Evolutionary conservation across 1,140 invertebrate genomes (phyloP).

Genomic region (Zaprionus nigranus): DNA sequence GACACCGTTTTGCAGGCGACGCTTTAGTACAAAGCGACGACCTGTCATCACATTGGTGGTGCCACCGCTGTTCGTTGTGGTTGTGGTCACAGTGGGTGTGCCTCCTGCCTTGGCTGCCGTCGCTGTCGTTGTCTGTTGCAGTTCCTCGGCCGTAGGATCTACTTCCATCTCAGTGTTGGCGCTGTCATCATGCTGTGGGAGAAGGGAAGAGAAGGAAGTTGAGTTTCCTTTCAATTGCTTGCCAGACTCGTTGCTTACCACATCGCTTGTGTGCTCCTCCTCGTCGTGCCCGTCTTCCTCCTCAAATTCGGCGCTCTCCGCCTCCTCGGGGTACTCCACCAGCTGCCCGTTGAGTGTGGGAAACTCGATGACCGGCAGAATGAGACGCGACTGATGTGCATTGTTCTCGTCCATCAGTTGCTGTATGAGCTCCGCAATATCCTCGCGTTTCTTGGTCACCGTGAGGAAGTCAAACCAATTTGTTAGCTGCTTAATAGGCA

Average conservation of each 20-base stretch:
- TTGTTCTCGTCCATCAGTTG: constrained; percentile 88
- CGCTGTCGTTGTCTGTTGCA: constrained; percentile 22
- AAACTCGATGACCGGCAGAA: constrained; percentile 88
- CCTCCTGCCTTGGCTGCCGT: constrained; percentile 6
- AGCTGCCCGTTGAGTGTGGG: constrained; percentile 87
- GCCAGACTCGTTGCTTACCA: constrained; percentile 33
- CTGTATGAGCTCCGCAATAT: constrained; percentile 90
- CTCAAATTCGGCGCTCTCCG: constrained; percentile 80
- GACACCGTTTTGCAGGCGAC: constrained; percentile 64
- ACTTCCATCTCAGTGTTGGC: constrained; percentile 66
- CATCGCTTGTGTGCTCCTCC: constrained; percentile 63
- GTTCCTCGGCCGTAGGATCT: constrained; percentile 65
- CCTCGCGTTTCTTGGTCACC: constrained; percentile 91
- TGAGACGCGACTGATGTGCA: constrained; percentile 85
- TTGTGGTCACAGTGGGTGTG: constrained; percentile 24
- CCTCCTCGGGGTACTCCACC: constrained; percentile 74
- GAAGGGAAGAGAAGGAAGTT: not conserved
- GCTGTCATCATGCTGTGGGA: constrained; percentile 59
- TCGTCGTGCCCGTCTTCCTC: constrained; percentile 78
- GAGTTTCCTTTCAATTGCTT: not conserved
- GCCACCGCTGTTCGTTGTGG: constrained; percentile 6
- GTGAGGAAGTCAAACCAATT: constrained; percentile 92
- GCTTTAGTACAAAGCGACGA: constrained; percentile 69
- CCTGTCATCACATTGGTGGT: constrained; percentile 39
- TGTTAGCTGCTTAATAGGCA: constrained; percentile 90